These are phyloP conservation scores for Anthoptus insignis DNA, from an alignment of 2,888 invertebrate species.

Conservation along the genomic window DNA sequence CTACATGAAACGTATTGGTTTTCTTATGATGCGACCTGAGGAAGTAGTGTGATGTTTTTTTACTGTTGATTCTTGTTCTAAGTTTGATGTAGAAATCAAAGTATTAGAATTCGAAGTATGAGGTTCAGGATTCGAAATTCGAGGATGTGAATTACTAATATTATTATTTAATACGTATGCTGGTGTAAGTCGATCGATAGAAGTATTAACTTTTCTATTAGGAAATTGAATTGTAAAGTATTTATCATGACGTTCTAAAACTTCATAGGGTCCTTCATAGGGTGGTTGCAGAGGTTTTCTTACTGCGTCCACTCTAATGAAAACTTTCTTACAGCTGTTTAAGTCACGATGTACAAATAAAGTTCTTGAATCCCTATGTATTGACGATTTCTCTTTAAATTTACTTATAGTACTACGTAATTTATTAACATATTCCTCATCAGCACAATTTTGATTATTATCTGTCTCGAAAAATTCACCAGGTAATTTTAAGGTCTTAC, in stretches of 20 bases:
- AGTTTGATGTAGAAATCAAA: too few species aligned
- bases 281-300: slow-evolving; percentile 16
- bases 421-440: not conserved
- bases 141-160: too few species aligned
- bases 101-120: too few species aligned
- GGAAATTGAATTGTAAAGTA: slow-evolving; percentile 2
- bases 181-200: slow-evolving; percentile 5
- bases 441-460: not conserved
- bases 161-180: slow-evolving; percentile 4
- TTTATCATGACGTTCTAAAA: slow-evolving; percentile 2
- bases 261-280: slow-evolving; percentile 11
- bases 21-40: too few species aligned
- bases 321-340: slow-evolving; percentile 2
- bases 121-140: too few species aligned
- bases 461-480: too few species aligned
- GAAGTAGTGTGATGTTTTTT: too few species aligned
- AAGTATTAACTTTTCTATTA: not conserved
- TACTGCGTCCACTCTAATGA: slow-evolving; percentile 11
- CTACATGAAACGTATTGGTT: too few species aligned
- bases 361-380: slow-evolving; percentile 2
- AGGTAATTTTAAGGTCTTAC: not conserved
- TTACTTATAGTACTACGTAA: not conserved
- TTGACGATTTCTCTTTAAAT: not conserved
- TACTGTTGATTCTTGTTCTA: too few species aligned
- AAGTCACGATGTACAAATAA: slow-evolving; percentile 13